Percentiles rank a stretch among this genome's conserved stretches.
phyloP scores from a whole-genome alignment of 2,888 invertebrate species.

The Lordiphosa andalusiaca region DNA sequence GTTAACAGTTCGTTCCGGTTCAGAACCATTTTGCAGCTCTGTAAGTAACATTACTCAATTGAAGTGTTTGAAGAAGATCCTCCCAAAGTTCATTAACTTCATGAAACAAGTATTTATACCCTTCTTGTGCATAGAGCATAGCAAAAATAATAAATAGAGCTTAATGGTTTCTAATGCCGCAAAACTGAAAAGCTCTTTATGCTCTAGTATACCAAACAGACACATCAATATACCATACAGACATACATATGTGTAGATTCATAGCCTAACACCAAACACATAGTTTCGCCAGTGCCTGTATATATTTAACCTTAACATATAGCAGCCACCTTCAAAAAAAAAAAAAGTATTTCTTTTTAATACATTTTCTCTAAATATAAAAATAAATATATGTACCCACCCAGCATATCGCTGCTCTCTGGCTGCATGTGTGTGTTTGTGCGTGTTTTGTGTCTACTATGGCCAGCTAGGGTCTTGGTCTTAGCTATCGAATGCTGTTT shows the following conservation, averaged over 20 bases:
- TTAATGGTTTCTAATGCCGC: slow-evolving; percentile 33
- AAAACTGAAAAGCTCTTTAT: slow-evolving; percentile 51
- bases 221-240: slow-evolving; percentile 37
- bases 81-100: too few species aligned
- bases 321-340: slow-evolving; percentile 67
- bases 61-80: too few species aligned
- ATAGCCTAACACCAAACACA: slow-evolving; percentile 24
- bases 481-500: slow-evolving; percentile 11
- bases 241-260: slow-evolving; percentile 11
- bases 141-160: slow-evolving; percentile 31
- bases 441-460: slow-evolving; percentile 25
- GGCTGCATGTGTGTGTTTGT: neutral
- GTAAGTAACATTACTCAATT: too few species aligned
- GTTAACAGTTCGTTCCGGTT: too few species aligned
- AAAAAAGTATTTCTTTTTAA: slow-evolving; percentile 41
- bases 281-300: slow-evolving; percentile 25
- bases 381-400: slow-evolving; percentile 58
- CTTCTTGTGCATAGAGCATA: slow-evolving; percentile 4
- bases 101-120: too few species aligned
- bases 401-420: slow-evolving; percentile 9
- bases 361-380: slow-evolving; percentile 68
- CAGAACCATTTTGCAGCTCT: too few species aligned
- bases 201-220: slow-evolving; percentile 18
- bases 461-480: slow-evolving; percentile 49
- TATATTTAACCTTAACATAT: slow-evolving; percentile 72